Evolutionary conservation across 2,888 invertebrate species (phyloP).

Genomic region (Strigamia transsilvanica): DNA sequence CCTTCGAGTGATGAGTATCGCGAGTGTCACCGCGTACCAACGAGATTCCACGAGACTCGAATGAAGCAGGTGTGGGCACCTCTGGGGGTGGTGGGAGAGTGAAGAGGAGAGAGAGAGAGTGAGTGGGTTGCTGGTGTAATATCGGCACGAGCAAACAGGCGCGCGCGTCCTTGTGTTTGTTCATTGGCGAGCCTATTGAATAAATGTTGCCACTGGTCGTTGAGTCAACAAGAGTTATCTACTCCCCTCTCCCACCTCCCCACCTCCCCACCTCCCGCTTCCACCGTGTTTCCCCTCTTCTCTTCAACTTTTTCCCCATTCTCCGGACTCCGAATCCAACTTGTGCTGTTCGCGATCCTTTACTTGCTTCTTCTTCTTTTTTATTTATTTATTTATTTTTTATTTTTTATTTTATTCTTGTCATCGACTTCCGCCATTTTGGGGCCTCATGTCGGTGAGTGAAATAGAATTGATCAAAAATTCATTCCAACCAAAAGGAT

Average conservation of each 20-base stretch:
- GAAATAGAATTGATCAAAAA: conserved; percentile 8
- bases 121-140: conserved; percentile 7
- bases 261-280: neutral
- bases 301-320: neutral
- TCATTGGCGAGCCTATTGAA: conserved; percentile 8
- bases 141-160: neutral
- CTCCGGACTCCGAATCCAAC: neutral
- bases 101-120: neutral
- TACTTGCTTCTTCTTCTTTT: conserved; percentile 52
- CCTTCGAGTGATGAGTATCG: neutral
- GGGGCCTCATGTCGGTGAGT: conserved; percentile 18
- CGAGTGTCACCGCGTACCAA: neutral
- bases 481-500: neutral
- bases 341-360: conserved; percentile 53
- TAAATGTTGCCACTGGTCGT: conserved; percentile 3
- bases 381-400: conserved; percentile 51
- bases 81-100: neutral
- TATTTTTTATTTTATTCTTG: neutral
- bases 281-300: neutral
- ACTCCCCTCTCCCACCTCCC: neutral
- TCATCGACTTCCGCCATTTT: neutral
- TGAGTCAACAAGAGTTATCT: neutral
- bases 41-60: neutral
- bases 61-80: neutral
- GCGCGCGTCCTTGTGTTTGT: neutral